Conservation (phyloP, 1,140 invertebrate species). For the Pteromalus puparum region DNA sequence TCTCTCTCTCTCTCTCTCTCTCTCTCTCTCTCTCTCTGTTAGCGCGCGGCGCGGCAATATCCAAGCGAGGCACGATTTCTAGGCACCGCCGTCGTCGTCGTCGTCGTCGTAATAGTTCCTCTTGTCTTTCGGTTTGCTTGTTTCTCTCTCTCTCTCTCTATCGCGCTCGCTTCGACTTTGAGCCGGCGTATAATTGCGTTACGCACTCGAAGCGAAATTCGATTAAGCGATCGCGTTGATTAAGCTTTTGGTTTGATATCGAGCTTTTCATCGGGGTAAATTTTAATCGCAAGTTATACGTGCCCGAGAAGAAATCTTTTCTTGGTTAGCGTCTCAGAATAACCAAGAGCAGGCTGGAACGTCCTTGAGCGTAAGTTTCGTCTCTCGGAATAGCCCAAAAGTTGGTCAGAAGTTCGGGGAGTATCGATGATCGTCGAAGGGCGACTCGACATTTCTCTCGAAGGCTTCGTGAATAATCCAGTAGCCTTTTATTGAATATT, state of each 20-base stretch:
- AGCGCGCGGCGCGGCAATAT: constrained; percentile 10
- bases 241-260: no score
- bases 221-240: no score
- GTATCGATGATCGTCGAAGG: neutral
- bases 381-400: neutral
- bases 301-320: no score
- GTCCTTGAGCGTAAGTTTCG: neutral
- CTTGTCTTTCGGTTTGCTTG: constrained; percentile 11
- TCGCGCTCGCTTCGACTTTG: neutral
- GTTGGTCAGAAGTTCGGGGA: neutral
- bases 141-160: neutral
- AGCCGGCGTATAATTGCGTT: neutral
- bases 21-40: neutral
- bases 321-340: no score
- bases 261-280: no score
- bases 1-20: no score
- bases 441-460: neutral
- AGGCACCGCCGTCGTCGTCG: neutral
- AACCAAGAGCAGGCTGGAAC: no score
- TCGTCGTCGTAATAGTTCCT: neutral
- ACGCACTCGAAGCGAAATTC: neutral
- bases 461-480: neutral
- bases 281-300: no score
- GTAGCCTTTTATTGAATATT: neutral
- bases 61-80: neutral